Percentiles rank a stretch among this genome's conserved stretches.
These are phyloP conservation scores for Pseudoips prasinana DNA, from an alignment of 2,888 invertebrate genomes.

Conservation along the genomic window DNA sequence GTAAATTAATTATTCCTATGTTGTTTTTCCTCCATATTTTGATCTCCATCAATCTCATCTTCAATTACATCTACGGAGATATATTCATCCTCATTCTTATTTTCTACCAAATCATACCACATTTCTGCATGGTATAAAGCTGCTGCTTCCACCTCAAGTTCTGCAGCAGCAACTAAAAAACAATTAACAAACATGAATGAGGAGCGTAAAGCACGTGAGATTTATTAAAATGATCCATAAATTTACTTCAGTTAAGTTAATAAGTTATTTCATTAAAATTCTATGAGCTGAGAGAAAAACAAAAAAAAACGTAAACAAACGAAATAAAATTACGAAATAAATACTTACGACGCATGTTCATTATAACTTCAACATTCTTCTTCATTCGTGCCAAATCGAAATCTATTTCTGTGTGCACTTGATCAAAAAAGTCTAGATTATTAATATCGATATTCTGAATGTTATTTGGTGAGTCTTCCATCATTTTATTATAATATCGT, in stretches of 20 bases:
- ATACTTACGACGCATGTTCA: slow-evolving; percentile 54
- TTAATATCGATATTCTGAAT: slow-evolving; percentile 45
- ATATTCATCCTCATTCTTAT: slow-evolving; percentile 11
- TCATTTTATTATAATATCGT: slow-evolving; percentile 7
- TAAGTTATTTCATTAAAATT: too few species aligned
- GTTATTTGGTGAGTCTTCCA: slow-evolving; percentile 15
- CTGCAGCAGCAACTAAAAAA: slow-evolving; percentile 50
- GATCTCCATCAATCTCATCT: too few species aligned
- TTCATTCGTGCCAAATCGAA: slow-evolving; percentile 48
- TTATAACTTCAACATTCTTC: slow-evolving; percentile 43
- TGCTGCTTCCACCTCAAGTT: slow-evolving; percentile 59
- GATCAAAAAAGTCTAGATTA: slow-evolving; percentile 47
- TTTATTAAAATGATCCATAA: too few species aligned
- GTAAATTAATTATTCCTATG: too few species aligned
- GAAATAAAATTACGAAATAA: too few species aligned
- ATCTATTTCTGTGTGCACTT: slow-evolving; percentile 48
- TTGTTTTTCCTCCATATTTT: too few species aligned
- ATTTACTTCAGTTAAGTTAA: too few species aligned
- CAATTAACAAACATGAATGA: slow-evolving; percentile 3
- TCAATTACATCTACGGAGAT: too few species aligned
- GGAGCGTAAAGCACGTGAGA: background rate
- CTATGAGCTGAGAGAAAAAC: too few species aligned
- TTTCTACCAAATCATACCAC: slow-evolving; percentile 48
- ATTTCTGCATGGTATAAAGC: slow-evolving; percentile 54
- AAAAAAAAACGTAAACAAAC: too few species aligned